Evolutionary conservation across 2,888 invertebrate genomes (phyloP).

Genomic region (Acanthosepion pharaonis): DNA sequence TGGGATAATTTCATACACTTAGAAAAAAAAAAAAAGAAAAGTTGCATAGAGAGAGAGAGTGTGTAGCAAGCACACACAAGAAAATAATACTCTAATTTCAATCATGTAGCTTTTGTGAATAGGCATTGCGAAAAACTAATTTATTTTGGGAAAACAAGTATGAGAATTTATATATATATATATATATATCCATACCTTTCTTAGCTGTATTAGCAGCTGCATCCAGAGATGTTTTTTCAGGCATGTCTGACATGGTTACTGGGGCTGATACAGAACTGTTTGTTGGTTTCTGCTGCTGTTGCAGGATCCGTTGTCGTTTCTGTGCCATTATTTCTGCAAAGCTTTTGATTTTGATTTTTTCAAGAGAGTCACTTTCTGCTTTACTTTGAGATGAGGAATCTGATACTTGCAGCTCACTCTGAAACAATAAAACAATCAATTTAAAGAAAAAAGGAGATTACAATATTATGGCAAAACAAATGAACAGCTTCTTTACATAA

Average conservation of each 20-base stretch:
- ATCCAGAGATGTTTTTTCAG: neutral
- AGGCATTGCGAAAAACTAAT: too few relatives aligned
- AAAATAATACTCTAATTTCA: too few relatives aligned
- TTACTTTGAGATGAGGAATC: neutral
- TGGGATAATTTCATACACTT: too few relatives aligned
- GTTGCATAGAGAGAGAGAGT: too few relatives aligned
- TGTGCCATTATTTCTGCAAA: slow-evolving; percentile 70
- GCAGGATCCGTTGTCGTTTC: slow-evolving; percentile 55
- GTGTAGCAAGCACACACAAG: too few relatives aligned
- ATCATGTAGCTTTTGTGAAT: too few relatives aligned
- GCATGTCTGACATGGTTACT: neutral
- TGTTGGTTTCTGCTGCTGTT: slow-evolving; percentile 49
- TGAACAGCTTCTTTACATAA: too few relatives aligned
- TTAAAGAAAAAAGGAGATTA: neutral
- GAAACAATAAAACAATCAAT: neutral
- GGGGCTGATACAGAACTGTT: neutral
- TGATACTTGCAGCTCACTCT: neutral
- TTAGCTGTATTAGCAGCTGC: neutral
- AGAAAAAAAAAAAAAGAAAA: too few relatives aligned
- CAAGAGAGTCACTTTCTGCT: neutral
- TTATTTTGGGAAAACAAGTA: too few relatives aligned
- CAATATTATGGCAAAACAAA: neutral
- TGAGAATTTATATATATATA: neutral
- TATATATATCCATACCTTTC: neutral
- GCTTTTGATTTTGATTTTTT: slow-evolving; percentile 57